A percentile compares a stretch with the other conserved stretches of the same genome.
Conservation (phyloP, 2,888 invertebrate genomes). For the Dicyrtomina minuta region DNA sequence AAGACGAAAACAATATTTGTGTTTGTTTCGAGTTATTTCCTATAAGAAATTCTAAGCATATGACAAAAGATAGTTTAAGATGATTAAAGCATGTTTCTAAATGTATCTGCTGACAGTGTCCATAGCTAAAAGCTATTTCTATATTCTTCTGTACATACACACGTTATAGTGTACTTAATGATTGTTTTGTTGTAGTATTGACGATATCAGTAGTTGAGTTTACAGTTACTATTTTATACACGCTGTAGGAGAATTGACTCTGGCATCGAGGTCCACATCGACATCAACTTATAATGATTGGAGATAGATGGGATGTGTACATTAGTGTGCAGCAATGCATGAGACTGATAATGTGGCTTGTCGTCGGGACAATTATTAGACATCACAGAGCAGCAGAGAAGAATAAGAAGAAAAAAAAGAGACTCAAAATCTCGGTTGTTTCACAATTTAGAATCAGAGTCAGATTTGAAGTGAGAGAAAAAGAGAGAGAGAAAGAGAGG, state of each 20-base stretch:
- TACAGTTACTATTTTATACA: too few relatives aligned
- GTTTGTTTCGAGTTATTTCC: neutral
- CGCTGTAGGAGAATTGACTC: too few relatives aligned
- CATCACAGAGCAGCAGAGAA: slow-evolving; percentile 1
- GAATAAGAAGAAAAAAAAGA: neutral
- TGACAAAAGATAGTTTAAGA: neutral
- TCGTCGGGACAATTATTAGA: slow-evolving; percentile 9
- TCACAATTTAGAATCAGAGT: neutral
- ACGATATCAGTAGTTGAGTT: too few relatives aligned
- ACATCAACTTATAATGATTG: too few relatives aligned
- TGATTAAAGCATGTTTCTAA: neutral
- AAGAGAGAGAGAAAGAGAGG: slow-evolving; percentile 1
- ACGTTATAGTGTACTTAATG: too few relatives aligned
- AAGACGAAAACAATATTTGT: neutral
- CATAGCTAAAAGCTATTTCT: too few relatives aligned
- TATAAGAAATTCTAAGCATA: too few relatives aligned
- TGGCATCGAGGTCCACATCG: too few relatives aligned
- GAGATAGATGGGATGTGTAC: slow-evolving; percentile 5
- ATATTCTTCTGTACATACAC: too few relatives aligned
- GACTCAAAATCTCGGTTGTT: slow-evolving; percentile 8
- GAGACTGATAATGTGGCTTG: slow-evolving; percentile 1
- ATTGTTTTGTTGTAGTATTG: too few relatives aligned
- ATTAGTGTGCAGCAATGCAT: slow-evolving; percentile 23
- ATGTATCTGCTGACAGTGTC: neutral
- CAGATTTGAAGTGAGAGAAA: slow-evolving; percentile 1